Evolutionary conservation across 2,113 vertebrate species (phyloP), one percentile per base, ranked within the genome.

Genomic region (Microtus pennsylvanicus): DNA sequence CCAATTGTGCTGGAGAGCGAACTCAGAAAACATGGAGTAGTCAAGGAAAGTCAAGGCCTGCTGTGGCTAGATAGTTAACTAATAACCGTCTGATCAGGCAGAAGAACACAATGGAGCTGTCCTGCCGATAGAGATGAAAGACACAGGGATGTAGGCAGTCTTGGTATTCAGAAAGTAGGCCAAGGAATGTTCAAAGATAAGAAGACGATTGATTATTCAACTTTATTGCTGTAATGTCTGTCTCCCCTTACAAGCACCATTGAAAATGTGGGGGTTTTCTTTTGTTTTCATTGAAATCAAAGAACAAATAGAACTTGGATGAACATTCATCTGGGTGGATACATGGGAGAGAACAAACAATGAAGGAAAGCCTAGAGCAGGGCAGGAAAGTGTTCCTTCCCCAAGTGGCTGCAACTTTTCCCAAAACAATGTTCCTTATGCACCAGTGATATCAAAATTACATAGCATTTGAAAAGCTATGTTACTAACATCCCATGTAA

Each of bases 241-340:
- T 19, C n/a, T 87, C 24, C 28, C 8, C 26, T 28, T 52, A 28
- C 33, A n/a, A 81, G 69, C 50, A 24, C 75, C n/a, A 87, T 91
- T 91, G 24, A 69, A 65, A 95, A 81, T 45, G 30, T 47, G 10
- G 0, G 0, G 0, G 3, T 35, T 42, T 74, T 35, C 30, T 74
- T 61, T 45, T 70, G 9, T 65, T 67, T 80, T 55, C 74, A 91
- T 21, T 24, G 58, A 81, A 82, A 81, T 75, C 82, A 69, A 81
- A 90, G 30, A 69, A 94, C 42, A 75, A 74, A 75, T 75, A 91
- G n/a, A 85, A 77, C 26, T 55, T 87, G 21, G 6, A 74, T 93
- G 58, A 90, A 74, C 61, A 90, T 42, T 74, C 55, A 45, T n/a
- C 14, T 24, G 6, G 19, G 30, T 35, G 45, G 58, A 21, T 26